Percentiles rank a stretch among this genome's conserved stretches.
Conservation (phyloP, 2,797 vertebrate species). For the Chaunax sp. region DNA sequence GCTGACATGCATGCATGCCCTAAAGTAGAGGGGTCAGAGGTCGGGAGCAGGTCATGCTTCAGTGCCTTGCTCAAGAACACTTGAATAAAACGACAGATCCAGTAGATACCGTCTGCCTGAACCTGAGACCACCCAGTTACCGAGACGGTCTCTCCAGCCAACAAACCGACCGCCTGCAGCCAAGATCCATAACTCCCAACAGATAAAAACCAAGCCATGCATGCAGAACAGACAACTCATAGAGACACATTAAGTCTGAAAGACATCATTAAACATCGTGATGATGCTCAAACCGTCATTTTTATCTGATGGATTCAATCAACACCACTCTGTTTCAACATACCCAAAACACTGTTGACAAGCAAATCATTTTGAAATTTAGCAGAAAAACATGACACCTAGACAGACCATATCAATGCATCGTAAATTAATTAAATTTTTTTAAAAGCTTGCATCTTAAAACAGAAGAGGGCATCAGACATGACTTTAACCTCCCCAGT, state of each 20-base stretch:
- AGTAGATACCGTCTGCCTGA: conserved; percentile 1
- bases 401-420: no score
- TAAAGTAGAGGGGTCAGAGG: conserved; percentile 22
- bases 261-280: conserved; percentile 17
- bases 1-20: background rate
- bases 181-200: conserved; percentile 4
- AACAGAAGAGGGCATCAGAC: background rate
- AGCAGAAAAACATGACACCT: no score
- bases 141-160: conserved; percentile 17
- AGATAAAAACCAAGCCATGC: conserved; percentile 24
- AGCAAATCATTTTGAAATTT: background rate
- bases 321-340: background rate
- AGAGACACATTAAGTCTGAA: conserved; percentile 4
- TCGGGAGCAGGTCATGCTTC: conserved; percentile 37
- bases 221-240: conserved; percentile 24
- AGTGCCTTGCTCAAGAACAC: conserved; percentile 49
- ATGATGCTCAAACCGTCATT: conserved; percentile 2
- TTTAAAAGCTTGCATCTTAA: conserved; percentile 8
- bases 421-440: no score
- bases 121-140: conserved; percentile 47
- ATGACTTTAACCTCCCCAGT: background rate
- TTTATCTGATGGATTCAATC: background rate
- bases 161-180: conserved; percentile 8
- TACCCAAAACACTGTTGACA: background rate
- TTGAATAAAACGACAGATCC: conserved; percentile 23